These are phyloP conservation scores for Lycaena phlaeas DNA, from an alignment of 2,888 invertebrate genomes.

Conservation along the genomic window DNA sequence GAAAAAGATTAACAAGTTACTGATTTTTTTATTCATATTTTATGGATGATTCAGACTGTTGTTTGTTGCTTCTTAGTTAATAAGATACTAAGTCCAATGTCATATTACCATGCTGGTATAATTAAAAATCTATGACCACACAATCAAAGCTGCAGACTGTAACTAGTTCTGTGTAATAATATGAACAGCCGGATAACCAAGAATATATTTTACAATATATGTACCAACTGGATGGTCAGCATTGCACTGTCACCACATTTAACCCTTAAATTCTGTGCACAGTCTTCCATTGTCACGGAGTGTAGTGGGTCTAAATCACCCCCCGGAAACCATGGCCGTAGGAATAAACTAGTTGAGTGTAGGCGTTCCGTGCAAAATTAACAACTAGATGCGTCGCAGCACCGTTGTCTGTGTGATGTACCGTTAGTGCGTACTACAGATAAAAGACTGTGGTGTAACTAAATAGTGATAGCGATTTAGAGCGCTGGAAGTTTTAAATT, in stretches of 20 bases:
- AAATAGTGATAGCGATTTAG: slow-evolving; percentile 12
- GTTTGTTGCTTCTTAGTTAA: too few relatives aligned
- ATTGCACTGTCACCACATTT: slow-evolving; percentile 17
- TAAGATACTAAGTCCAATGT: too few relatives aligned
- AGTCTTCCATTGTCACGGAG: slow-evolving; percentile 29
- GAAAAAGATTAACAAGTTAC: too few relatives aligned
- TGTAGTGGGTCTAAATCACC: slow-evolving; percentile 33
- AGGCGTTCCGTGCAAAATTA: slow-evolving; percentile 46
- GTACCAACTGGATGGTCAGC: background rate
- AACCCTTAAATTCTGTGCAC: slow-evolving; percentile 29
- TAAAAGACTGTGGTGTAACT: slow-evolving; percentile 16
- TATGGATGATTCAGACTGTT: too few relatives aligned
- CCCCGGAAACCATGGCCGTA: slow-evolving; percentile 27
- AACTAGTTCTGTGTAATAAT: too few relatives aligned
- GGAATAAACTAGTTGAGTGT: slow-evolving; percentile 45
- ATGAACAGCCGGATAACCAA: too few relatives aligned
- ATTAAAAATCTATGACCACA: too few relatives aligned
- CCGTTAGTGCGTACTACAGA: slow-evolving; percentile 36
- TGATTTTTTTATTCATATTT: too few relatives aligned
- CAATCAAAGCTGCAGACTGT: too few relatives aligned
- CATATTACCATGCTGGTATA: too few relatives aligned
- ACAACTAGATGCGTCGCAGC: slow-evolving; percentile 32
- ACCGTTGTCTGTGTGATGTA: slow-evolving; percentile 31
- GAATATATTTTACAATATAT: slow-evolving; percentile 1
- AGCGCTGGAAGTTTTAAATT: background rate